These are phyloP conservation scores for Oplegnathus fasciatus DNA, from an alignment of 2,113 vertebrate species.

Conservation along the genomic window DNA sequence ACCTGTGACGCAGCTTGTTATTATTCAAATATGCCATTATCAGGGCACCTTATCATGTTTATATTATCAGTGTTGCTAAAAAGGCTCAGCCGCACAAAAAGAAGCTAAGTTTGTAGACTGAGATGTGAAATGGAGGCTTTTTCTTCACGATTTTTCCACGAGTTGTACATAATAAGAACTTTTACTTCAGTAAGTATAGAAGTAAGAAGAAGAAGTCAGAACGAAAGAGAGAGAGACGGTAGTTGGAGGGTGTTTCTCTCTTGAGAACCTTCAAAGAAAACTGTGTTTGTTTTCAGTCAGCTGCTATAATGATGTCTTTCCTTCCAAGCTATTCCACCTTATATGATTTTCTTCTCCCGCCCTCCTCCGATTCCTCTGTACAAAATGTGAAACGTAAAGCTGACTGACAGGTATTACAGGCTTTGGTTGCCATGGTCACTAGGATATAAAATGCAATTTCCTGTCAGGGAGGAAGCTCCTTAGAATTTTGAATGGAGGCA, in stretches of 20 bases:
- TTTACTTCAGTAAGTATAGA: not conserved
- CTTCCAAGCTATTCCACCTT: not conserved
- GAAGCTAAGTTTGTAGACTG: not conserved
- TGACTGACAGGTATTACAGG: slow-evolving; percentile 46
- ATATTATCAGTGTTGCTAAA: slow-evolving; percentile 21
- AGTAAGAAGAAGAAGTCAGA: no score
- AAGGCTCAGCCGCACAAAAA: slow-evolving; percentile 6
- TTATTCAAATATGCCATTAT: slow-evolving; percentile 22
- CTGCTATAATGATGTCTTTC: not conserved
- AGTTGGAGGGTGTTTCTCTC: not conserved
- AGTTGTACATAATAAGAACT: not conserved
- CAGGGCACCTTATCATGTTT: not conserved
- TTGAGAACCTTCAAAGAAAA: not conserved
- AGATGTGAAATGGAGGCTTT: not conserved
- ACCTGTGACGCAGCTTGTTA: slow-evolving; percentile 36
- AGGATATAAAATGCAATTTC: slow-evolving; percentile 65
- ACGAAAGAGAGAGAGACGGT: not conserved
- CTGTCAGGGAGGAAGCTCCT: slow-evolving; percentile 41
- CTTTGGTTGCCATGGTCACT: slow-evolving; percentile 56
- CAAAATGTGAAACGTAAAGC: slow-evolving; percentile 37
- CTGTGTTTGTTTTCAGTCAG: not conserved
- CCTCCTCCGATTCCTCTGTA: not conserved
- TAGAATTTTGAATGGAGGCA: slow-evolving; percentile 26
- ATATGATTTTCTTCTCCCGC: not conserved
- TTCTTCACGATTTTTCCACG: not conserved